These are phyloP conservation scores for Meles meles DNA, from an alignment of 2,113 vertebrate genomes.

Conservation along the genomic window DNA sequence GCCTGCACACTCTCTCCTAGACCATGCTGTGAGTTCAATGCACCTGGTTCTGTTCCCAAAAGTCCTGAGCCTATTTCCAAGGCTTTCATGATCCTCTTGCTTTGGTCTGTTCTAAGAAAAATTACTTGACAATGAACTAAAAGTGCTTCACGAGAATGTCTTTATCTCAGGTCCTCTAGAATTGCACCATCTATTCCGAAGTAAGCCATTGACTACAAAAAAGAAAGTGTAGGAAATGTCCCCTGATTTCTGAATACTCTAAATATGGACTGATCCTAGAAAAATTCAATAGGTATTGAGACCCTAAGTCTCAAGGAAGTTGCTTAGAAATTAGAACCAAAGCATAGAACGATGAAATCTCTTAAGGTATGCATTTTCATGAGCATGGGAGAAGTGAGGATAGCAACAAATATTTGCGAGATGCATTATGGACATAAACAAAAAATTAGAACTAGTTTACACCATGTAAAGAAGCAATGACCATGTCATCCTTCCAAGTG, in stretches of 20 bases:
- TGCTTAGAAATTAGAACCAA: conserved; percentile 8
- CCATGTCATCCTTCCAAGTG: not conserved
- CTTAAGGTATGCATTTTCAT: not conserved
- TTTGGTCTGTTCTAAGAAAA: not conserved
- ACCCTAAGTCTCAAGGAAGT: conserved; percentile 35
- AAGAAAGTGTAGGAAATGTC: conserved; percentile 66
- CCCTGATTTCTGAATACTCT: conserved; percentile 39
- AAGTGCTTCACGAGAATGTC: conserved; percentile 59
- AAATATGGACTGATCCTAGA: conserved; percentile 45
- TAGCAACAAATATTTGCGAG: not conserved
- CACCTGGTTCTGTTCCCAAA: not conserved
- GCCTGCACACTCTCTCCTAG: not conserved
- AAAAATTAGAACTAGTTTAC: not conserved
- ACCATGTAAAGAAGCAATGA: not conserved
- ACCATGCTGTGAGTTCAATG: not conserved
- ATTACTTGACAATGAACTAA: not conserved
- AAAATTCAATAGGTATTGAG: conserved; percentile 51
- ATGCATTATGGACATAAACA: not conserved
- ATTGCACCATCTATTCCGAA: not conserved
- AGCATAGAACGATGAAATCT: conserved; percentile 41
- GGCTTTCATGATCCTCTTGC: not conserved
- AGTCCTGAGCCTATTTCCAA: not conserved
- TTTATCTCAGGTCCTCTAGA: conserved; percentile 71
- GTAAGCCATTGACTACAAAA: conserved; percentile 52
- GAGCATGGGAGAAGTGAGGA: not conserved